These are phyloP conservation scores for Drosophila leontia DNA, from an alignment of 1,140 invertebrate genomes.

Conservation along the genomic window DNA sequence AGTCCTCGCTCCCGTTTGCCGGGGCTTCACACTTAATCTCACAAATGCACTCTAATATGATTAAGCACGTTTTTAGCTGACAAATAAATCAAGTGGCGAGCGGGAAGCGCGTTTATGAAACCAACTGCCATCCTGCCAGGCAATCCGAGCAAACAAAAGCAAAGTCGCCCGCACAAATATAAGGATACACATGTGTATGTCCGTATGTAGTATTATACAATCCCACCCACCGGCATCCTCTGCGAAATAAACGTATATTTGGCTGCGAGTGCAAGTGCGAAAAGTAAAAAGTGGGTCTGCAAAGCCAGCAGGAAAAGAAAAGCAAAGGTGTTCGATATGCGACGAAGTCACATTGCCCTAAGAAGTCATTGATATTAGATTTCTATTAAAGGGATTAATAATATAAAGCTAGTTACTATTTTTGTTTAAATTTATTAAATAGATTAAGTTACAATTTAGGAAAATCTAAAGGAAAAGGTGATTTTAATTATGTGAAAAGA, in stretches of 20 bases:
- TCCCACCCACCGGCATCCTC: constrained; percentile 2
- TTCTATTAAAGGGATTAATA: neutral
- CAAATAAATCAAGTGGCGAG: constrained; percentile 78
- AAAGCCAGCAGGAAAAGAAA: constrained; percentile 34
- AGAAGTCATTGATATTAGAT: neutral
- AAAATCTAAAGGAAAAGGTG: no score
- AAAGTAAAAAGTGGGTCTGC: constrained; percentile 53
- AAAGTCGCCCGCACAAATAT: constrained; percentile 21
- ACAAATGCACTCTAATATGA: constrained; percentile 82
- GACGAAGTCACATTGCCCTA: constrained; percentile 33
- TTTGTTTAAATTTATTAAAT: no score
- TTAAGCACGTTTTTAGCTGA: constrained; percentile 81
- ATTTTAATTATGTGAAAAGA: no score
- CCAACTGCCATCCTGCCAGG: constrained; percentile 44
- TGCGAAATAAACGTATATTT: constrained; percentile 59
- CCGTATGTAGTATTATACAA: neutral
- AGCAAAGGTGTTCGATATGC: constrained; percentile 7
- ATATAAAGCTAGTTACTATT: neutral
- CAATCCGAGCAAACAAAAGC: constrained; percentile 55
- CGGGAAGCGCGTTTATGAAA: constrained; percentile 60
- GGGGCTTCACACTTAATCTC: constrained; percentile 71
- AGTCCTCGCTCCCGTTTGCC: constrained; percentile 22
- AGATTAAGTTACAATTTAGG: no score
- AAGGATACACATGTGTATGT: constrained; percentile 8
- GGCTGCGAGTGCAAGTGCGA: constrained; percentile 48